These are phyloP conservation scores for Hetaerina titia DNA, from an alignment of 2,888 invertebrate species.

Conservation along the genomic window DNA sequence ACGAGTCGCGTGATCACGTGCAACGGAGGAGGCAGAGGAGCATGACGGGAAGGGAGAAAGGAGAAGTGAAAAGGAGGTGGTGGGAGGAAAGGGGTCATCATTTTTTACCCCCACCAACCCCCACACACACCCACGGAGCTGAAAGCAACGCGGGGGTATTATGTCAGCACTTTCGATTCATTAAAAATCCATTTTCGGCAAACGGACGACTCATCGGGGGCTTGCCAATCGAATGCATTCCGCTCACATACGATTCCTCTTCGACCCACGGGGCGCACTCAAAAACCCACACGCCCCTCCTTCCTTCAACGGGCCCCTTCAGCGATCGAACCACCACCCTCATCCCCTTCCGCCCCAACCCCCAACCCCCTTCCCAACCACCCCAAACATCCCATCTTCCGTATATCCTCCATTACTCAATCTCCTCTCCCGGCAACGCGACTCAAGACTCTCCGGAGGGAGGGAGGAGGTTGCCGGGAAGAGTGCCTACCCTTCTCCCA, in stretches of 20 bases:
- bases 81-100: background rate
- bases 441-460: no score
- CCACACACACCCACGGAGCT: background rate
- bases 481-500: no score
- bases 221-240: conserved; percentile 17
- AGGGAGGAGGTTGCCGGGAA: no score
- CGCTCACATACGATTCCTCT: background rate
- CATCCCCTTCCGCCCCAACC: background rate
- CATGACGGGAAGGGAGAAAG: no score
- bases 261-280: background rate
- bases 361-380: background rate
- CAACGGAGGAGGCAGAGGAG: no score
- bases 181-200: conserved; percentile 68
- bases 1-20: background rate
- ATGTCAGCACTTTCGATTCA: conserved; percentile 67
- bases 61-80: background rate
- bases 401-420: background rate
- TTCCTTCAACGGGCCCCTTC: background rate
- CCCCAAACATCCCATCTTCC: no score
- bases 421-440: background rate
- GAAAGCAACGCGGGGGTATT: conserved; percentile 39
- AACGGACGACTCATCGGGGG: conserved; percentile 49
- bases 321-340: background rate
- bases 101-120: background rate
- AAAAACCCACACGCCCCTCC: background rate